Evolutionary conservation across 2,113 vertebrate species (phyloP), one percentile per base, ranked within the genome.

Genomic region (Kryptolebias marmoratus): DNA sequence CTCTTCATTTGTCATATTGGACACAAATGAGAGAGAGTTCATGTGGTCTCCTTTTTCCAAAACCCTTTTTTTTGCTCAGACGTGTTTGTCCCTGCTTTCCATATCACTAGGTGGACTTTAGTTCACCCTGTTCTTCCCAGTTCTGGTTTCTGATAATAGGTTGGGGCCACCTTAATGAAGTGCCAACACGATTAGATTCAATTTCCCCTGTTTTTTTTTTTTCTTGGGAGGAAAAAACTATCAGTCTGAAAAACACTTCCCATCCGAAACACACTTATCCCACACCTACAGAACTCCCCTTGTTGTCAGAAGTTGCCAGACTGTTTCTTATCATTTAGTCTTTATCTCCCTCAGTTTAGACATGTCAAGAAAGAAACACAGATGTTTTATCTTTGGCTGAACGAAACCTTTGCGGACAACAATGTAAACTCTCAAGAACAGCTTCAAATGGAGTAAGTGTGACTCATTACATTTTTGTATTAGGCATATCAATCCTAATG

Each of bases 181-280:
- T 88, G 82, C 86, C 82, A 73, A 80, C 9, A 4, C 28, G 88
- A 91, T 87, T 90, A 87, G 80, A 87, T 89, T 81, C 27, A 76
- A 73, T 90, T 81, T 84, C 64, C 60, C 32, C 49, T 79, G 67
- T 50, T 59, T 90, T 91, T 87, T 59, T 90, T 91, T 87, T 81
- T 75, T 44, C 57, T 55, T 65, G 66, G 53, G 45, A 76, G 54
- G 48, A 64, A 54, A n/a, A 53, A 12, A 61, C 75, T 90, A 83
- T 92, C 87, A 45, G 81, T 44, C 71, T 55, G 27, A 60, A 89
- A 91, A 92, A 87, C 84, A 83, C 88, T 86, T 91, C 73, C 85
- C 71, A 85, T 73, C 70, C 58, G 78, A 85, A 85, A 86, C 81
- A 73, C 50, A 63, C 77, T 58, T 71, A 83, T 91, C 82, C 88